A percentile compares a stretch with the other conserved stretches of the same genome.
phyloP scores from a whole-genome alignment of 2,888 invertebrate genomes.

The Lapara coniferarum region DNA sequence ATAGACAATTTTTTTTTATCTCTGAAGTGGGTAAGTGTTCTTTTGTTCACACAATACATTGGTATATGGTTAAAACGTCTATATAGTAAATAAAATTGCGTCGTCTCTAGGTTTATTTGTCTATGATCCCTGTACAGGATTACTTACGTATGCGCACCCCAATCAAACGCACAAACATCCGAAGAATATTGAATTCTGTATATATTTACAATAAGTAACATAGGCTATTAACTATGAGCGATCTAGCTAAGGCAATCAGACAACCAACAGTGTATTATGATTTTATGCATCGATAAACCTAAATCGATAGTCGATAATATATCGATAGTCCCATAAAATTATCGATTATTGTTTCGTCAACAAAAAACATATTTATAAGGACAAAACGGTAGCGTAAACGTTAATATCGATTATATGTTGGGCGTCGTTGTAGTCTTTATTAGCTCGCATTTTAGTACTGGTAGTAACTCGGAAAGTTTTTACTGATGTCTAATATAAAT shows the following conservation, averaged over 20 bases:
- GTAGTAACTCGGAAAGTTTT: too few species aligned
- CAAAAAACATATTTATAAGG: neutral
- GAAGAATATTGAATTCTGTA: conserved; percentile 1
- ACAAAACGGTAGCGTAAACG: conserved; percentile 2
- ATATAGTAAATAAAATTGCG: too few species aligned
- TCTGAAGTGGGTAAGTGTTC: too few species aligned
- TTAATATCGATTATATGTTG: neutral
- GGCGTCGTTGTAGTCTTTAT: too few species aligned
- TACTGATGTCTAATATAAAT: too few species aligned
- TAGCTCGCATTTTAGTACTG: too few species aligned
- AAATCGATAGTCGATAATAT: conserved; percentile 2
- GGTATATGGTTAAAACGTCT: too few species aligned
- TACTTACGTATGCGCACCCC: conserved; percentile 17
- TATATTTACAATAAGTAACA: neutral
- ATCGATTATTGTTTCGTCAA: neutral
- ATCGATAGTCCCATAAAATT: neutral
- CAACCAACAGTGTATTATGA: conserved; percentile 16
- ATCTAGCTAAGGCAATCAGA: conserved; percentile 20
- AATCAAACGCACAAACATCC: neutral
- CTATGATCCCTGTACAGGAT: neutral
- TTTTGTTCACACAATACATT: too few species aligned
- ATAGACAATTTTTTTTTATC: too few species aligned
- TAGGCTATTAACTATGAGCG: conserved; percentile 9
- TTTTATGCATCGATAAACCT: conserved; percentile 10
- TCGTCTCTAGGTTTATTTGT: too few species aligned